Base-by-base conservation (phyloP, 2,888 invertebrate species). In the Nyleta sp. region DNA sequence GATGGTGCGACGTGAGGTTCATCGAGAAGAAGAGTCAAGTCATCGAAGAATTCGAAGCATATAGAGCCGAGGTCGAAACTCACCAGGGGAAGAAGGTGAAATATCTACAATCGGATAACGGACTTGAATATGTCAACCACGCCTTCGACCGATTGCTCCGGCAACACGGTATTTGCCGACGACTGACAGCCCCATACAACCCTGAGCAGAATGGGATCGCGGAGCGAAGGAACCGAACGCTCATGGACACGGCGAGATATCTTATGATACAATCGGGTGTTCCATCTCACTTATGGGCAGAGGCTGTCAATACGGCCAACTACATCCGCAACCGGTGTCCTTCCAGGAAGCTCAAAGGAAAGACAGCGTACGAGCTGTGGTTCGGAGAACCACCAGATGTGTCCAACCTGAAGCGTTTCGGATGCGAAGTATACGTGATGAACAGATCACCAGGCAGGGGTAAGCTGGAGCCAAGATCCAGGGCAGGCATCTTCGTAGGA, bases 1-100 rank as follows among this genome's bases (percentile, higher is more conserved):
- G 84, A 31, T 83, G 81, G 80, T 78, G 80, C 46, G 76, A 80
- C 20, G 81, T 83, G 7, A 65, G 78, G 11, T 80, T 82, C 33
- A 11, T 84, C 13, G 74, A 65, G 15, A 20, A 44, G 6, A 67
- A 55, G 73, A 62, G 50, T 44, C 60, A 82, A 67, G 79, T 70
- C 5, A 24, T 70, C 13, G 15, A 60, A 1, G 60, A 55, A 24
- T 82, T 84, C 22, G 70, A 80, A 11, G 67, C 53, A 2, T 83
- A 52, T 44, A 75, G 79, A 40, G 62, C 46, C 5, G 48, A 62
- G 10, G 68, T 80, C 1, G 81, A 80, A 46, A 83, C 67, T 6
- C 70, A 79, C 4, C 68, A 82, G 46, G 53, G 35, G 8, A 53
- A 42, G 42, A 31, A 52, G 10, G n/a, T 53, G 2, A 40, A 67